Evolutionary conservation across 2,113 vertebrate genomes (phyloP), one percentile per base, ranked within the genome.

Genomic region (Rhinopithecus roxellana): DNA sequence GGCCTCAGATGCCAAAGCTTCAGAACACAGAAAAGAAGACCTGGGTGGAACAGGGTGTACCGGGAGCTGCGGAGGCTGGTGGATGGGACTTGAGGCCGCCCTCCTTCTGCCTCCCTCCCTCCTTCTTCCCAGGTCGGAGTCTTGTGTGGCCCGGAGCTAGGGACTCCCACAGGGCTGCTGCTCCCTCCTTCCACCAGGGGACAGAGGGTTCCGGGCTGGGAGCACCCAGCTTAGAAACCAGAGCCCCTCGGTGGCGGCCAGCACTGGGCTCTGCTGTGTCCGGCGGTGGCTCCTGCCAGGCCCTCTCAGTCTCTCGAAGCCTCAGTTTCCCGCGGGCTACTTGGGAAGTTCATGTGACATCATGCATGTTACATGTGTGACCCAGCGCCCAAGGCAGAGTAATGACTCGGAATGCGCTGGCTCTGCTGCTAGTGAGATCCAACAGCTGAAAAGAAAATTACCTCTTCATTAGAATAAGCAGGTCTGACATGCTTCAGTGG

Each of bases 321-420:
- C 61, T 38, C 59, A 6, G 78, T 59, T 32, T 45, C 22, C 70
- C 17, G 0, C 12, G 1, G 13, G 18, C 23, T 40, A 20, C 14
- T 3, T 2, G 25, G 8, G 78, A 48, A 17, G 11, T 5, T 32
- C 8, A 14, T 8, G 2, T 8, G 72, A 69, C 1, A 6, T n/a
- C 48, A 4, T 0, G 0, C 18, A 0, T 4, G 43, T 50, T 3
- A 23, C 22, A 0, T 0, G 17, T 14, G 9, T 7, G 8, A 14
- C 13, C 32, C 23, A 2, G 2, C 3, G 35, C 22, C 70, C 6
- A 1, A 0, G 1, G 0, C 3, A 5, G 2, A 8, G 50, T 1
- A 13, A 11, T 50, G 25, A 5, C 38, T 9, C 3, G 9, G 45
- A 13, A 5, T 0, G 0, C 0, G 8, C 0, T 13, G 61, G 50